Percentiles rank a stretch among this genome's conserved stretches.
These are phyloP conservation scores for Dolichallabes microphthalmus DNA, from an alignment of 2,113 vertebrate genomes.

Conservation along the genomic window DNA sequence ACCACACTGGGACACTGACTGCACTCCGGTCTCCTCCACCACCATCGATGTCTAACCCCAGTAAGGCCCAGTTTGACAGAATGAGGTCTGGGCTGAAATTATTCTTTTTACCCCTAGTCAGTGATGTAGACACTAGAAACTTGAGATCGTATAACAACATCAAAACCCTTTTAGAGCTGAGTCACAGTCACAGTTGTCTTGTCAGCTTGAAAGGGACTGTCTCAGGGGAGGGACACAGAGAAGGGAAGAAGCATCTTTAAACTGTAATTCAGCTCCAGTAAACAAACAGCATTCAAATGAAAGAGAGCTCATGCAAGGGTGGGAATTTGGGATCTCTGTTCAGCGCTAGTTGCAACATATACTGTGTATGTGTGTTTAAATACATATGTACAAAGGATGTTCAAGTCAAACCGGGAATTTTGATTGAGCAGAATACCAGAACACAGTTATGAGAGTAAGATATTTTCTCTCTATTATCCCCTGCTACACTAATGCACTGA, in stretches of 20 bases:
- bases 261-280: background rate
- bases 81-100: background rate
- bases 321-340: background rate
- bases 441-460: too few species aligned
- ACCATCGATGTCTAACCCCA: background rate
- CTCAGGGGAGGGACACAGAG: background rate
- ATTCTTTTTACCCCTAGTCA: background rate
- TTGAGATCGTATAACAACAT: background rate
- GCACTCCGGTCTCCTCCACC: background rate
- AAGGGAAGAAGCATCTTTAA: background rate
- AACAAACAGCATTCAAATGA: conserved; percentile 13
- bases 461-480: too few species aligned
- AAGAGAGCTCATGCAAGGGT: background rate
- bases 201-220: background rate
- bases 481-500: too few species aligned
- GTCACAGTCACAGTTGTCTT: background rate
- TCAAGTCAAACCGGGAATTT: too few species aligned
- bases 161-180: background rate
- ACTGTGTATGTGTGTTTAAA: background rate
- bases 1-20: background rate
- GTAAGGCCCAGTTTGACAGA: background rate
- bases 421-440: too few species aligned
- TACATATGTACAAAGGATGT: too few species aligned
- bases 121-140: background rate
- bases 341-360: background rate